Conservation (phyloP, 2,113 vertebrate species). For the Zapus hudsonius region DNA sequence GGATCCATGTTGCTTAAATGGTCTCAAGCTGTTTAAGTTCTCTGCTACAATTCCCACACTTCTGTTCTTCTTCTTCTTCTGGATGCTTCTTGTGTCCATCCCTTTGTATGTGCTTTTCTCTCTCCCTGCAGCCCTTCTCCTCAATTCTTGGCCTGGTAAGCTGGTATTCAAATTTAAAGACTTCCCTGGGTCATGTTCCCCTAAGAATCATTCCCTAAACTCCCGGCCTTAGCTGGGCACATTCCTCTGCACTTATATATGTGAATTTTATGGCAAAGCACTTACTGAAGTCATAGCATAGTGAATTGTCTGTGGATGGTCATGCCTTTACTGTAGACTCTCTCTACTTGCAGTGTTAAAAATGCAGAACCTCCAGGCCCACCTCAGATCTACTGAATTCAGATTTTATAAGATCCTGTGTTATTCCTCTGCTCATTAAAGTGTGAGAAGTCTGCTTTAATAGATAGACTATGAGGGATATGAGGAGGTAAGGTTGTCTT, state of each 20-base stretch:
- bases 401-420: constrained; percentile 23
- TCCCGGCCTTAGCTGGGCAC: background rate
- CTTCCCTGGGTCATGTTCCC: background rate
- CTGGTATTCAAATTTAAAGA: background rate
- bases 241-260: background rate
- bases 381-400: background rate
- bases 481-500: background rate
- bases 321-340: background rate
- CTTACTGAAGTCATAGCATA: background rate
- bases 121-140: background rate
- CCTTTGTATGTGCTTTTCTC: background rate
- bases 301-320: background rate
- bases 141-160: background rate
- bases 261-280: background rate
- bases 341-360: background rate
- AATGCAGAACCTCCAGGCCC: background rate
- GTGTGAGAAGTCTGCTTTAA: background rate
- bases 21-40: background rate
- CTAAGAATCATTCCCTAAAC: background rate
- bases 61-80: background rate
- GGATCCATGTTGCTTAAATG: background rate
- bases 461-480: background rate
- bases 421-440: background rate
- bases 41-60: background rate
- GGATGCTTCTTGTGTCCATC: background rate